Conservation (phyloP, 2,797 vertebrate genomes). For the Astyanax mexicanus region DNA sequence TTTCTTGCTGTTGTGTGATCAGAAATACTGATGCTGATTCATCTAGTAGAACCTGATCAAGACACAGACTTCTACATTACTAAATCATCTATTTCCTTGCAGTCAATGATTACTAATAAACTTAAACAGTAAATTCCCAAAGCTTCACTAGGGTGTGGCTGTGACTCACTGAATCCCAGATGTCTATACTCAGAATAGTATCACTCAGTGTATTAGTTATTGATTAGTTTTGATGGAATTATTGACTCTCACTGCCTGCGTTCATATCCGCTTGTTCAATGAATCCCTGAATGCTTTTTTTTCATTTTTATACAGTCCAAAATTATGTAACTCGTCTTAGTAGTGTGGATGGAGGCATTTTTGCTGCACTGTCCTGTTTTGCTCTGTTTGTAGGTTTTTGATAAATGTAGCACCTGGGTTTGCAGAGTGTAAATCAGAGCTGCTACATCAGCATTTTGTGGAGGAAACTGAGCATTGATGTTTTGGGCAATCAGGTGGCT, state of each 20-base stretch:
- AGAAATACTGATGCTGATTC: background rate
- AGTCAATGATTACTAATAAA: background rate
- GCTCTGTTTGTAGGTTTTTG: slow-evolving; percentile 19
- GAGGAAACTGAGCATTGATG: slow-evolving; percentile 57
- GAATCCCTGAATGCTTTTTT: background rate
- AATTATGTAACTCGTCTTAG: background rate
- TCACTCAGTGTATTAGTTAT: slow-evolving; percentile 42
- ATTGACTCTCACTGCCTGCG: slow-evolving; percentile 15
- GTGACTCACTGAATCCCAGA: background rate
- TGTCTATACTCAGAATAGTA: background rate
- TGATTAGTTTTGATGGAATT: slow-evolving; percentile 48
- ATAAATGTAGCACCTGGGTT: slow-evolving; percentile 54
- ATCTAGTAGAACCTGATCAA: background rate
- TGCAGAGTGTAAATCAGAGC: slow-evolving; percentile 59
- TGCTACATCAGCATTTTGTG: slow-evolving; percentile 66
- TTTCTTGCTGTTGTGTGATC: background rate
- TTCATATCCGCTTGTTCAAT: slow-evolving; percentile 20
- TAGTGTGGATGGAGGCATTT: background rate
- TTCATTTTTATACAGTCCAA: background rate
- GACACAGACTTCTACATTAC: background rate
- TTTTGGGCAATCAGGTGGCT: slow-evolving; percentile 56
- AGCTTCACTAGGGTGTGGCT: background rate
- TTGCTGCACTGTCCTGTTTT: slow-evolving; percentile 16
- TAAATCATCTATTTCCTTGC: background rate
- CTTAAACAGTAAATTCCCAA: background rate